A percentile compares a stretch with the other conserved stretches of the same genome.
phyloP scores from a whole-genome alignment of 2,113 vertebrate genomes.

The Oxyruncus cristatus region DNA sequence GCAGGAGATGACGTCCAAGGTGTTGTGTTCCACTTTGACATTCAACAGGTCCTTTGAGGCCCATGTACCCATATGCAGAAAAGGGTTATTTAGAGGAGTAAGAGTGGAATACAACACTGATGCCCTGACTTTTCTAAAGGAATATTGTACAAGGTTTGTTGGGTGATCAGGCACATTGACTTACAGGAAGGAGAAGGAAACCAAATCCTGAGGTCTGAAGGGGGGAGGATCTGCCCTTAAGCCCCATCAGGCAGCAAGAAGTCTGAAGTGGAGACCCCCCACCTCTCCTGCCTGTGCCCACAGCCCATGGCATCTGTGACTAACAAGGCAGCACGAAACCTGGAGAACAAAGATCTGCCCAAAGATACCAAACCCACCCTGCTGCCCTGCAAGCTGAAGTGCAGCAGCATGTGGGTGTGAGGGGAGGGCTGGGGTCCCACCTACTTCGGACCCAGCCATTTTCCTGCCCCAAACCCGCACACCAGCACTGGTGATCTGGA shows the following conservation, averaged over 20 bases:
- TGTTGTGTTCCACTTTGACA: neutral
- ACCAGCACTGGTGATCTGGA: neutral
- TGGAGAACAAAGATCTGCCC: neutral
- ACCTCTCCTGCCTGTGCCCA: neutral
- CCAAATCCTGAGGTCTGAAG: neutral
- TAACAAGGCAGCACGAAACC: neutral
- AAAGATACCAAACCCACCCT: neutral
- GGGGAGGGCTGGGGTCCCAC: neutral
- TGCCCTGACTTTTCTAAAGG: neutral
- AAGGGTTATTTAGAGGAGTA: neutral
- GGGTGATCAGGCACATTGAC: rapidly evolving
- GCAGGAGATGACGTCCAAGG: neutral
- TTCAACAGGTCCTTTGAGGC: neutral
- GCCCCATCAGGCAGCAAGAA: neutral
- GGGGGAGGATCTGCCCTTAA: neutral
- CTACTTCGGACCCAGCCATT: neutral
- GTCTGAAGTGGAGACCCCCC: neutral
- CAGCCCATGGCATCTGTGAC: rapidly evolving
- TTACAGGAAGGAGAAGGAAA: neutral
- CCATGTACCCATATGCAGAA: neutral
- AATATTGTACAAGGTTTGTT: neutral
- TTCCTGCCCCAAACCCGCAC: neutral
- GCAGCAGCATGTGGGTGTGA: neutral
- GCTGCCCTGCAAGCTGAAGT: neutral
- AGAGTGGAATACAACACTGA: neutral